Conservation (phyloP, 2,888 invertebrate species). For the Catotricha subobsoleta region DNA sequence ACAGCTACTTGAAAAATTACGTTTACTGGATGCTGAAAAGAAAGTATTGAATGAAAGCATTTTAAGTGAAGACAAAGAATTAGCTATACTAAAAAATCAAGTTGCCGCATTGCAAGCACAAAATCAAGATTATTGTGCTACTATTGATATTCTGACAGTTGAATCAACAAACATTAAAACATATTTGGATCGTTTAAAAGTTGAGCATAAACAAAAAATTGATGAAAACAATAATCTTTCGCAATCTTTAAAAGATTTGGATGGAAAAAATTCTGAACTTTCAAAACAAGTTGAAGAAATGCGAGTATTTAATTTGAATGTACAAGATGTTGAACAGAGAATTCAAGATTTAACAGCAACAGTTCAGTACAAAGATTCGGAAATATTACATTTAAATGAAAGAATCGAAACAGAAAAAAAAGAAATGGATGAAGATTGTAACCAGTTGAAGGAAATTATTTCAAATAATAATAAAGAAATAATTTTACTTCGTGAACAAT, state of each 20-base stretch:
- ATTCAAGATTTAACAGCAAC: slow-evolving; percentile 12
- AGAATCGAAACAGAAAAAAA: slow-evolving; percentile 25
- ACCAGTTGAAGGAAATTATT: slow-evolving; percentile 26
- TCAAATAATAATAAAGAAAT: slow-evolving; percentile 28
- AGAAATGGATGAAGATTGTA: slow-evolving; percentile 23
- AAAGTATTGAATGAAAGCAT: slow-evolving; percentile 14
- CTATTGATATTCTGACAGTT: slow-evolving; percentile 12
- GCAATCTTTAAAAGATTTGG: slow-evolving; percentile 12
- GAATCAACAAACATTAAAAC: slow-evolving; percentile 11
- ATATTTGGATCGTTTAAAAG: slow-evolving; percentile 10
- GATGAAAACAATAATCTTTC: slow-evolving; percentile 15
- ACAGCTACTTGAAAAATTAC: slow-evolving; percentile 16
- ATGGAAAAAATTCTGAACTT: slow-evolving; percentile 10
- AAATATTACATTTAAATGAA: slow-evolving; percentile 23
- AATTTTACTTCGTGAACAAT: slow-evolving; percentile 26
- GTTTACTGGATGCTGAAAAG: slow-evolving; percentile 14
- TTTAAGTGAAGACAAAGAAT: slow-evolving; percentile 26
- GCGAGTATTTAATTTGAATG: slow-evolving; percentile 9
- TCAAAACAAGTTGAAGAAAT: slow-evolving; percentile 12
- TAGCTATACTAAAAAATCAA: slow-evolving; percentile 27
- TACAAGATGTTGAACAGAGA: slow-evolving; percentile 11
- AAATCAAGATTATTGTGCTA: slow-evolving; percentile 11
- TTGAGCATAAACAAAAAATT: slow-evolving; percentile 11
- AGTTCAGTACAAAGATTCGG: slow-evolving; percentile 24
- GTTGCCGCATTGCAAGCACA: slow-evolving; percentile 20